Percentiles rank a stretch among this genome's conserved stretches.
These are phyloP conservation scores for Myotis lucifugus DNA, from an alignment of 2,113 vertebrate genomes.

Conservation along the genomic window DNA sequence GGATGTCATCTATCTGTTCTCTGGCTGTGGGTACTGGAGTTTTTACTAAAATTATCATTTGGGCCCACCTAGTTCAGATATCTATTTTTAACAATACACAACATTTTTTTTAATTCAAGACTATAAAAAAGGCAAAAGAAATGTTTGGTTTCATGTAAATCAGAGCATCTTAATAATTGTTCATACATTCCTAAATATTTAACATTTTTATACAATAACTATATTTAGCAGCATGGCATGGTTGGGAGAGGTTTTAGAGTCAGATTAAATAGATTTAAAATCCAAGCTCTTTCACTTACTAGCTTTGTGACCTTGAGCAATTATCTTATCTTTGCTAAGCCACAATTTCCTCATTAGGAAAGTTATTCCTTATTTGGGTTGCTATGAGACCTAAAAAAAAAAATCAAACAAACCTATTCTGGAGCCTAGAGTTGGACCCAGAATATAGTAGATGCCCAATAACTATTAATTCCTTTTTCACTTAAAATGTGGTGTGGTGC, in stretches of 20 bases:
- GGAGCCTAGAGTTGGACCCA: neutral
- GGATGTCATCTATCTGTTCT: neutral
- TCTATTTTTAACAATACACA: neutral
- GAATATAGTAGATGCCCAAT: neutral
- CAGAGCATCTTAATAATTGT: neutral
- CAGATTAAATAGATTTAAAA: slow-evolving; percentile 40
- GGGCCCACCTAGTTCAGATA: neutral
- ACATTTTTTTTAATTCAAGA: neutral
- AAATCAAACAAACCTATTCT: neutral
- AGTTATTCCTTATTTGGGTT: slow-evolving; percentile 30
- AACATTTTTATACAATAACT: neutral
- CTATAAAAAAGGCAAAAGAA: neutral
- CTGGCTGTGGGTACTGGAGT: neutral
- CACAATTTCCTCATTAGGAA: slow-evolving; percentile 50
- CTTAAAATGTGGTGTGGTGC: neutral
- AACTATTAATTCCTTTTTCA: neutral
- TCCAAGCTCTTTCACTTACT: slow-evolving; percentile 5
- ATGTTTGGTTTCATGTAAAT: slow-evolving; percentile 16
- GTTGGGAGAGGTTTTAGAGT: neutral
- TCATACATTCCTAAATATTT: slow-evolving; percentile 38
- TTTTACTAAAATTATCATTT: slow-evolving; percentile 35
- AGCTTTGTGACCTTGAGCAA: slow-evolving; percentile 32
- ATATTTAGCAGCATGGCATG: neutral
- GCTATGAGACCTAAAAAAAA: slow-evolving; percentile 1
- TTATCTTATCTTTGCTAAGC: slow-evolving; percentile 16